phyloP scores from a whole-genome alignment of 2,888 invertebrate genomes.

The Dromius quadrimaculatus region DNA sequence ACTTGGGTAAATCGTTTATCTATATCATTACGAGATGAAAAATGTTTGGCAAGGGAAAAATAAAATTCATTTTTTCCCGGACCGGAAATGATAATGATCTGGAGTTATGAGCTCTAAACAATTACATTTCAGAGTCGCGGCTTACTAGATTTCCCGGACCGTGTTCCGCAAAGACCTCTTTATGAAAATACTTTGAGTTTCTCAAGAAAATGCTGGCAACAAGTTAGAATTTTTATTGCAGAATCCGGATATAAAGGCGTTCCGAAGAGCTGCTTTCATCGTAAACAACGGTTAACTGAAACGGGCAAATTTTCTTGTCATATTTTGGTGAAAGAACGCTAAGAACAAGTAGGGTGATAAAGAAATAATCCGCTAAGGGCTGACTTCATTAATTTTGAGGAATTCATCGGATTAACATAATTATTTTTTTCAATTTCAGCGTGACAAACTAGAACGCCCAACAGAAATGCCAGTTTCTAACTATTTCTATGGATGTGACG shows the following conservation, averaged over 20 bases:
- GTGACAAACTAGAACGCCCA: too few species aligned
- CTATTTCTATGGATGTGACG: too few species aligned
- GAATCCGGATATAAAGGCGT: neutral
- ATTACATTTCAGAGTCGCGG: slow-evolving; percentile 50
- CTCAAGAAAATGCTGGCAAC: neutral
- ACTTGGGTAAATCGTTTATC: slow-evolving; percentile 12
- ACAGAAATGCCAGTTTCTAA: too few species aligned
- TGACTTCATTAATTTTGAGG: slow-evolving; percentile 27
- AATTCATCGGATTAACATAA: slow-evolving; percentile 13
- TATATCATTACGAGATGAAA: slow-evolving; percentile 45
- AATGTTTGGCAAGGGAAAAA: slow-evolving; percentile 49
- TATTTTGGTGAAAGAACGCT: slow-evolving; percentile 30
- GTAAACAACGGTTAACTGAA: slow-evolving; percentile 39
- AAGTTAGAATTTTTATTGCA: neutral
- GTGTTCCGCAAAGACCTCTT: neutral
- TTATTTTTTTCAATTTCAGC: too few species aligned
- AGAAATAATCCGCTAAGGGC: slow-evolving; percentile 31
- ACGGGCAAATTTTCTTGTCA: slow-evolving; percentile 41
- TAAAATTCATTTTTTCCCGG: slow-evolving; percentile 54
- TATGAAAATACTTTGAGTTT: neutral
- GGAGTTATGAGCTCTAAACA: slow-evolving; percentile 55
- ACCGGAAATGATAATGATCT: slow-evolving; percentile 55
- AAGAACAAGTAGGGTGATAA: slow-evolving; percentile 24
- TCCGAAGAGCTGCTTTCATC: slow-evolving; percentile 39
- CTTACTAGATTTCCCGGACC: neutral